Evolutionary conservation across 2,888 invertebrate species (phyloP).

Genomic region (Troilus luridus): DNA sequence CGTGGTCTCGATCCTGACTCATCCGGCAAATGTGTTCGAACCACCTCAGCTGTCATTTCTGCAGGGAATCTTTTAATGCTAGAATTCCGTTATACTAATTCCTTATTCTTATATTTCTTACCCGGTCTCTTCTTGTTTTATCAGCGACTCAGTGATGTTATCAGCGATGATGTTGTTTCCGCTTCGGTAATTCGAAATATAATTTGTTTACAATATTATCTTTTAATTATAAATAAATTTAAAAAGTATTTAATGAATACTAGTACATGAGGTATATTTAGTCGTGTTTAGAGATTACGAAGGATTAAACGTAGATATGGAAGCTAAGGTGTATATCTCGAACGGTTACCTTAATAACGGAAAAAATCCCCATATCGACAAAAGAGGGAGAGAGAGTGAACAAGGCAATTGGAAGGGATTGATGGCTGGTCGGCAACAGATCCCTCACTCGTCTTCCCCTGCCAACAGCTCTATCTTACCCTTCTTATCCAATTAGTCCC

Average conservation of each 20-base stretch:
- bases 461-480: slow-evolving; percentile 20
- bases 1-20: no score
- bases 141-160: no score
- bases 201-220: no score
- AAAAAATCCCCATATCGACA: slow-evolving; percentile 8
- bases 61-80: no score
- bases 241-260: background rate
- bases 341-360: background rate
- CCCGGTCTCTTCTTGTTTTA: no score
- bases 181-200: no score
- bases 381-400: background rate
- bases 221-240: background rate
- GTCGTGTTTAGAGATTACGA: background rate
- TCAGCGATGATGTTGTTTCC: no score
- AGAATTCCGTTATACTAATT: no score
- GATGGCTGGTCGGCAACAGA: background rate
- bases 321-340: background rate
- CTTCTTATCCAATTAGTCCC: no score
- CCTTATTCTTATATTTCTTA: no score
- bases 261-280: background rate
- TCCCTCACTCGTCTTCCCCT: slow-evolving; percentile 38
- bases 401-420: slow-evolving; percentile 16
- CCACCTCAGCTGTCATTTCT: no score
- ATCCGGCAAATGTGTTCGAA: no score
- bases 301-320: background rate